Evolutionary conservation across 2,888 invertebrate species (phyloP), one percentile per base, ranked within the genome.

Genomic region (Drosophila formosana): DNA sequence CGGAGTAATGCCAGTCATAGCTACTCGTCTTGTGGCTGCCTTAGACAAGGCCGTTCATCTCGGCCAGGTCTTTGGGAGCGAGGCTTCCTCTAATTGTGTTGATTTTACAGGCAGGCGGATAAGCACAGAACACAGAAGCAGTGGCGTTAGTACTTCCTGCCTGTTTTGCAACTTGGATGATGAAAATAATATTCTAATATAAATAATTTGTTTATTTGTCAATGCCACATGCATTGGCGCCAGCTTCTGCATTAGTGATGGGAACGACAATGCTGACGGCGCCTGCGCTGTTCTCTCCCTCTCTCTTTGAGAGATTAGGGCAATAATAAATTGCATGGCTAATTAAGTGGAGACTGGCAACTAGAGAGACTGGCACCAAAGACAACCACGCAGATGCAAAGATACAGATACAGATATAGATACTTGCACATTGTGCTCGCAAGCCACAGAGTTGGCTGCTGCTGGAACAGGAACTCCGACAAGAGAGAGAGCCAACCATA

Each of bases 131-230:
- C 43, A 57, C 39, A 41, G 18, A 7, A 41, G 55, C 3, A 6
- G 9, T 18, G 52, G 39, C 8, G 37, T 11, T 30, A 51, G 41
- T 37, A 58, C 73, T 72, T 67, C 75, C 64, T 57, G 61, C 26
- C 45, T 18, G 18, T 72, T 37, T 56, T 58, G 25, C 34, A 58
- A 18, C 64, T 34, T 47, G 63, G 55, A 30, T 50, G 37, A 30
- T 50, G 61, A 72, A 72, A 66, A 72, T 78, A 73, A 83, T 84
- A 79, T 78, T 82, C 69, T 75, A 80, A 82, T 87, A 82, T 72
- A 86, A 80, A 79, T 72, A 84, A 81, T 81, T 84, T 87, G 86
- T 87, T 78, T 78, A 87, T 83, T 83, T 87, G 88, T 84, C 74
- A 81, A 67, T 76, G 79, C 70, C 85, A 87, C 49, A 47, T 79